phyloP scores from a whole-genome alignment of 2,113 vertebrate genomes.

The Bubalus kerabau region DNA sequence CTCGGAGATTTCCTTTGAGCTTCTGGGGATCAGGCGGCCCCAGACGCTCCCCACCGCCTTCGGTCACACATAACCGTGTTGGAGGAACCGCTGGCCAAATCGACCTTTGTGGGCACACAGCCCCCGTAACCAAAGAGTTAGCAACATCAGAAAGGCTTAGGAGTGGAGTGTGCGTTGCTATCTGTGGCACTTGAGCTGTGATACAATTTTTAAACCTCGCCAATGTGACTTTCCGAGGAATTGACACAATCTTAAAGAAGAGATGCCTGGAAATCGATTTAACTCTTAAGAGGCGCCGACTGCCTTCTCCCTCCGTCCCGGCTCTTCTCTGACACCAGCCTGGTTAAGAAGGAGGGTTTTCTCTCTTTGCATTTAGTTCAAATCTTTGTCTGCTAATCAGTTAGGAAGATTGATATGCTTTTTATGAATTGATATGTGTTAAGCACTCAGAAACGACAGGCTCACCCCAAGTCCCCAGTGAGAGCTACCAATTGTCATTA shows the following conservation, averaged over 20 bases:
- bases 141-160: background rate
- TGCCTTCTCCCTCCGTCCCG: fast-evolving
- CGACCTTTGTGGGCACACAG: background rate
- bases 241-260: background rate
- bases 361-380: background rate
- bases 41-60: fast-evolving
- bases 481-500: background rate
- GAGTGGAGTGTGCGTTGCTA: background rate
- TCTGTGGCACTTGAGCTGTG: background rate
- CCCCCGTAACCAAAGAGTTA: background rate
- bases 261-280: background rate
- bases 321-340: background rate
- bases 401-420: background rate
- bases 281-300: background rate
- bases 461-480: fast-evolving
- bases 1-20: background rate
- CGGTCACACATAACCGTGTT: background rate
- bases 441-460: fast-evolving
- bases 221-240: background rate
- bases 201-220: background rate
- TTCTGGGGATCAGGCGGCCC: fast-evolving
- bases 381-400: background rate
- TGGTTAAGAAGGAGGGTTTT: fast-evolving
- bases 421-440: background rate
- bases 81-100: fast-evolving